Evolutionary conservation across 2,888 invertebrate genomes (phyloP).

Genomic region (Crocallis elinguaria): DNA sequence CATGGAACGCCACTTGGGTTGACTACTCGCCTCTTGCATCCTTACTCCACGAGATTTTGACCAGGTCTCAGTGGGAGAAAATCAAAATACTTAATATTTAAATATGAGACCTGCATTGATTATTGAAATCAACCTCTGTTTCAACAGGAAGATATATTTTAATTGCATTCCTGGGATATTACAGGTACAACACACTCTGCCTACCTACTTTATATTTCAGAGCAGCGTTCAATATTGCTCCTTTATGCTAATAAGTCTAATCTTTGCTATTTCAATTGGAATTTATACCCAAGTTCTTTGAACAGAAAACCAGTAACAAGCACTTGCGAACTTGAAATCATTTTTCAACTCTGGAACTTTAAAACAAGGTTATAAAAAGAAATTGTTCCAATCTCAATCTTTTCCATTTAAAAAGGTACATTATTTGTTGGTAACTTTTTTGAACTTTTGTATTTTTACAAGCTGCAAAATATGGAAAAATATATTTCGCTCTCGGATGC

Average conservation of each 20-base stretch:
- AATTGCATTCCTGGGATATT: slow-evolving; percentile 16
- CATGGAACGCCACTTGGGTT: no score
- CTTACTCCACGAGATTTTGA: no score
- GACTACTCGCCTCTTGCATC: no score
- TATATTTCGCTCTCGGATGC: no score
- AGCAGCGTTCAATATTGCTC: slow-evolving; percentile 10
- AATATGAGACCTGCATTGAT: slow-evolving; percentile 2
- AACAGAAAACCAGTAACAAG: not conserved
- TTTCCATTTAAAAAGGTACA: not conserved
- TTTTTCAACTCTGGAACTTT: slow-evolving; percentile 1
- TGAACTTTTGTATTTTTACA: not conserved
- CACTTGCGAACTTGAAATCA: not conserved
- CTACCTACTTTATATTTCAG: slow-evolving; percentile 9
- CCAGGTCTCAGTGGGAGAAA: no score
- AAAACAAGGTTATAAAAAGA: not conserved
- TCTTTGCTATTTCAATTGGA: not conserved
- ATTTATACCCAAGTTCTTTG: not conserved
- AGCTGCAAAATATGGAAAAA: no score
- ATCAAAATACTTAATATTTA: no score
- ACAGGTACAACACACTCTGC: not conserved
- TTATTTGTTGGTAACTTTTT: not conserved
- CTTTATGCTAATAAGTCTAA: slow-evolving; percentile 17
- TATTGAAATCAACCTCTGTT: slow-evolving; percentile 17
- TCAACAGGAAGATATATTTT: slow-evolving; percentile 11
- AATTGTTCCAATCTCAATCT: slow-evolving; percentile 1